phyloP scores from a whole-genome alignment of 2,888 invertebrate genomes.

The Tetranychus truncatus region DNA sequence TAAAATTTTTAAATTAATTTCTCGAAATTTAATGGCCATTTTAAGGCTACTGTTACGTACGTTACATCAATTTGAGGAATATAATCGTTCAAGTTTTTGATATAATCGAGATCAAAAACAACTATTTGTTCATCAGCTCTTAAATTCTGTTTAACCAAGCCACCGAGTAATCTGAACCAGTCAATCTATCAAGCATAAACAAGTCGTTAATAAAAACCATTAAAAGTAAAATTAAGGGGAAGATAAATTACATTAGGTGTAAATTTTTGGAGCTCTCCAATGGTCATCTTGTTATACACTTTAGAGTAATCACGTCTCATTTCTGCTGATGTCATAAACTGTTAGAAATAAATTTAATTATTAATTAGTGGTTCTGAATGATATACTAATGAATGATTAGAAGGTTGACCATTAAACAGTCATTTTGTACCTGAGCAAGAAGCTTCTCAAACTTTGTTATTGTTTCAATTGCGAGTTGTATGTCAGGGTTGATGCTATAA shows the following conservation, averaged over 20 bases:
- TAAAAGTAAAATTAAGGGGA: not conserved
- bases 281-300: slow-evolving; percentile 75
- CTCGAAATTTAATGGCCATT: not conserved
- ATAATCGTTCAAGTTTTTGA: not conserved
- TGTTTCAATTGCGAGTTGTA: not conserved
- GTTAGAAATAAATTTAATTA: not conserved
- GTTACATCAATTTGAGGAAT: not conserved
- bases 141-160: not conserved
- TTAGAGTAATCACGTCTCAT: slow-evolving; percentile 71
- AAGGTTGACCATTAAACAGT: not conserved
- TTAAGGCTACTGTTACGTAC: not conserved
- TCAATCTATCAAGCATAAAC: not conserved
- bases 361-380: too few species aligned
- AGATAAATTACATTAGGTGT: slow-evolving; percentile 40
- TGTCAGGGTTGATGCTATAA: not conserved
- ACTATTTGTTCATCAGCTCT: not conserved
- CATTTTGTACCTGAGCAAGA: not conserved
- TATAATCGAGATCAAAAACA: not conserved
- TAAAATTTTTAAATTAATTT: not conserved
- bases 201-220: not conserved
- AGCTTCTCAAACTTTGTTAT: not conserved
- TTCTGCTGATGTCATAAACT: slow-evolving; percentile 70
- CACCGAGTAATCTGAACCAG: not conserved
- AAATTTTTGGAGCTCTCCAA: slow-evolving; percentile 47
- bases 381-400: not conserved